Evolutionary conservation across 2,797 vertebrate species (phyloP), one percentile per base, ranked within the genome.

Genomic region (Microctenopoma stevenorrisi): DNA sequence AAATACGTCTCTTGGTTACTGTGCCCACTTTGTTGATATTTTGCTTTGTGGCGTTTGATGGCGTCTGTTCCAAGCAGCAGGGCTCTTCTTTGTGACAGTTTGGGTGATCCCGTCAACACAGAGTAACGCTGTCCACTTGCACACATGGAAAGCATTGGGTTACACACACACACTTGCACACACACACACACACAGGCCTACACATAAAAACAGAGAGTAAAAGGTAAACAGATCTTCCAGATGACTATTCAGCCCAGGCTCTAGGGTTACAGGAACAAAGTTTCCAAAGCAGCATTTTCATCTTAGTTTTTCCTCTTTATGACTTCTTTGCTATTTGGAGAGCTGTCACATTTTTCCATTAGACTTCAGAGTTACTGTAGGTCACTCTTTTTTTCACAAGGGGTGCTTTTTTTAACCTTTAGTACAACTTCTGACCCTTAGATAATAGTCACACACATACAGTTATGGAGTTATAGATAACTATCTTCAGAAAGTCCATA

Each of bases 271-370:
- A 81, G 73, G 76, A 78, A 80, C 70, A 85, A 13, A 86, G 84
- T 90, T 92, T 91, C 89, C 88, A 88, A 90, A 90, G 87, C 82
- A 86, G 43, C 70, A 64, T 89, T 89, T 86, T 86, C 76, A 75
- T 88, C 50, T 85, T 64, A 48, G 52, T 66, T 86, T 89, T 86
- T 86, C 81, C 80, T 66, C 64, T 85, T 55, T 43, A 52, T 61
- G 69, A 58, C 54, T 61, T 81, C 59, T 56, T 69, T 4, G 18
- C 66, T 75, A 53, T 79, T 82, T 70, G 59, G 64, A 82, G 40
- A 58, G 46, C 53, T 73, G 62, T 74, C 73, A 68, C 40, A 26
- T 81, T 58, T 89, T 88, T 88, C 79, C 81, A 79, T 69, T 22
- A 67, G 54, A 48, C 65, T 18, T 2, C 55, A 56, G 64, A 63